Conservation (phyloP, 2,113 vertebrate genomes). For the Leucopsar rothschildi region DNA sequence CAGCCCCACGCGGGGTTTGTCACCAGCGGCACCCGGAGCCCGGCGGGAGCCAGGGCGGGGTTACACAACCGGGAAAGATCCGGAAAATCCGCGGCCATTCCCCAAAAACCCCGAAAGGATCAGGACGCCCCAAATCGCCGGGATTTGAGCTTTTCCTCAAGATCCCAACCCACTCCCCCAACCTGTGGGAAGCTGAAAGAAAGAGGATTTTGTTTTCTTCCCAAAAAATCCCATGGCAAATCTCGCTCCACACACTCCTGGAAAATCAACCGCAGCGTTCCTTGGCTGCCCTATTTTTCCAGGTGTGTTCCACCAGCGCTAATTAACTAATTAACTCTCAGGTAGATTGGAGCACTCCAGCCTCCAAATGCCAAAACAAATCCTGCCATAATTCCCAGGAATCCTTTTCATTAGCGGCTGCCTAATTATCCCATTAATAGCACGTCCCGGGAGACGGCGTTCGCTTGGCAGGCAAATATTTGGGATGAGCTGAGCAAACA, state of each 20-base stretch:
- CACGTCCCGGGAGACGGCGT: conserved; percentile 93
- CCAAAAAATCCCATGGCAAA: neutral
- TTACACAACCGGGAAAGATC: neutral
- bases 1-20: neutral
- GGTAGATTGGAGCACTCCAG: conserved; percentile 92
- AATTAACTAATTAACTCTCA: conserved; percentile 91
- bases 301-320: conserved; percentile 86
- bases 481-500: conserved; percentile 98
- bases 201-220: neutral
- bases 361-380: conserved; percentile 97
- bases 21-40: neutral
- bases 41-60: neutral
- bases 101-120: accelerated
- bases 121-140: accelerated
- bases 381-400: conserved; percentile 98
- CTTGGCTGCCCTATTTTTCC: conserved; percentile 79
- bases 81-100: neutral
- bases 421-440: conserved; percentile 99
- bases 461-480: conserved; percentile 97
- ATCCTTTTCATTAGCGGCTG: conserved; percentile 97
- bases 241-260: conserved; percentile 10
- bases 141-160: neutral
- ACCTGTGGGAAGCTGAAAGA: accelerated
- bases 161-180: too few relatives aligned
- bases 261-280: conserved; percentile 39